Evolutionary conservation across 2,113 vertebrate genomes (phyloP), one percentile per base, ranked within the genome.

Genomic region (Amazona guildingii): DNA sequence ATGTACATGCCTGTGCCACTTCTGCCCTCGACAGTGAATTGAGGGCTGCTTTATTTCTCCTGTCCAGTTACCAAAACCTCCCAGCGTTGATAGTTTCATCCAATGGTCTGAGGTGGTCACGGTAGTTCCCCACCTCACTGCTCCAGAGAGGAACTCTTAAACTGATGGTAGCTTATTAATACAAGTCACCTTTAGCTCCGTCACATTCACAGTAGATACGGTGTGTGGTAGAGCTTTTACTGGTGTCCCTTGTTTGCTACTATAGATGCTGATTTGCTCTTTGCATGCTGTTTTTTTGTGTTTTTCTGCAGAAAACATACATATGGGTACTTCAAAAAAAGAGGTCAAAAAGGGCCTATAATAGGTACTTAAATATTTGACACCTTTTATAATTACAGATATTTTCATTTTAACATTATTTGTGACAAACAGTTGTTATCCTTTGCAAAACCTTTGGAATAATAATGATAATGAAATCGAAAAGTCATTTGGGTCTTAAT

Each of bases 1-100:
- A 1, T 21, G 48, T 3, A 1, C 1, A 0, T 17, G n/a, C 14
- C 2, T 4, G 6, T 51, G 63, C 10, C 14, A 24, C 4, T 28
- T 49, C 43, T 57, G 13, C 43, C 70, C 12, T 44, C 8, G 19
- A 37, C 3, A 25, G 35, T 18, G 33, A 49, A 8, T 12, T 31
- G 44, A 59, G 31, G 14, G 79, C 16, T 68, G 48, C 10, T 21
- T 33, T 15, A 27, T 68, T 75, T 67, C 37, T 24, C 21, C 28
- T 6, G 12, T 20, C 19, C 6, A 1, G 24, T 49, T 29, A 9
- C 23, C 4, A 54, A 46, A 68, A 33, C 1, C 5, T 31, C 48
- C 19, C 6, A 17, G 14, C 1, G 1, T 6, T 27, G n/a, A 7
- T 4, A 7, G 21, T 23, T 43, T 6, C 33, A 44, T 43, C 9